These are phyloP conservation scores for Cyclopterus lumpus DNA, from an alignment of 2,797 vertebrate species.

Conservation along the genomic window DNA sequence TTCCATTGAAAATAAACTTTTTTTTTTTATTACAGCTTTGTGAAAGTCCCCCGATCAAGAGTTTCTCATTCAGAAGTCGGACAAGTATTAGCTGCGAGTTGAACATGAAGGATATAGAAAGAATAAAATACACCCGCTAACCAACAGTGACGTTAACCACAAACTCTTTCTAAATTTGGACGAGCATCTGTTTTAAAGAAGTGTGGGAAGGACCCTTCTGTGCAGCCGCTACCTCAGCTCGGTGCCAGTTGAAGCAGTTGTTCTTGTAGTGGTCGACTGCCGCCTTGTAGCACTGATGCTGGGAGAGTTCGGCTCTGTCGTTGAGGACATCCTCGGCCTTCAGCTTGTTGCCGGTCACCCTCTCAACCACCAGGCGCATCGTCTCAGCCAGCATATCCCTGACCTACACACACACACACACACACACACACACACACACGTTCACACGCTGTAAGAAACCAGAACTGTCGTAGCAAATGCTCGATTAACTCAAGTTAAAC, in stretches of 20 bases:
- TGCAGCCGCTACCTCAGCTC: conserved; percentile 75
- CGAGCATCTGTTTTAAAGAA: neutral
- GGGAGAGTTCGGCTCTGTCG: conserved; percentile 75
- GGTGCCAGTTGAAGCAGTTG: conserved; percentile 95
- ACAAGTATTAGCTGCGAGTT: neutral
- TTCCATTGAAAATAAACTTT: too few relatives aligned
- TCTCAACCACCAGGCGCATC: conserved; percentile 80
- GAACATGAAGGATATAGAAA: neutral
- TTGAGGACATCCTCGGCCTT: conserved; percentile 77
- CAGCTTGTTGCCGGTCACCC: conserved; percentile 72
- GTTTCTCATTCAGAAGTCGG: neutral
- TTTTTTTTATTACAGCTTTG: too few relatives aligned
- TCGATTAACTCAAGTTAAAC: too few relatives aligned
- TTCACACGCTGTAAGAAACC: neutral
- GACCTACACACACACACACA: conserved; percentile 74
- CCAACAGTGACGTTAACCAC: neutral
- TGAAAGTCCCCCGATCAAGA: neutral
- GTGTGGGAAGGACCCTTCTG: rapidly evolving
- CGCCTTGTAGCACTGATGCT: conserved; percentile 87
- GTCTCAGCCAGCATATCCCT: conserved; percentile 84
- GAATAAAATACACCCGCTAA: neutral
- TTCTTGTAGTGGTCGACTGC: conserved; percentile 86
- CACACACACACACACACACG: conserved; percentile 29
- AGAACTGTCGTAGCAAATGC: neutral
- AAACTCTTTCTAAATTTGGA: neutral